Evolutionary conservation across 1,140 invertebrate genomes (phyloP).

Genomic region (Zaprionus camerounensis): DNA sequence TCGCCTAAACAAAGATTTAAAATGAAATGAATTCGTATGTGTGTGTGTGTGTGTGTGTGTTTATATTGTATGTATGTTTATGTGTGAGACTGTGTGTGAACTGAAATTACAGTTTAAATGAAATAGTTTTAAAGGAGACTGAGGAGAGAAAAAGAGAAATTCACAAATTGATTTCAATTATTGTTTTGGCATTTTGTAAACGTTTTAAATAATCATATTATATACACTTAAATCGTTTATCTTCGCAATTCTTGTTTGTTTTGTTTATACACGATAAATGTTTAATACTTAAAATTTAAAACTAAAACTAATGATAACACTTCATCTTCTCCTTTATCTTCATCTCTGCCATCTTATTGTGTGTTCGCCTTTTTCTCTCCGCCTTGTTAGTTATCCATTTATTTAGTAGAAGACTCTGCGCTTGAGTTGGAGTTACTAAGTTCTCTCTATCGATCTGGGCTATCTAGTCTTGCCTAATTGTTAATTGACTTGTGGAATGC

Average conservation of each 20-base stretch:
- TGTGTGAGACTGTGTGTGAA: conserved; percentile 9
- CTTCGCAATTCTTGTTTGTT: conserved; percentile 30
- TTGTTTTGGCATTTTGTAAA: conserved; percentile 49
- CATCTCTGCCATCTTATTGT: neutral
- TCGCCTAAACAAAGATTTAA: conserved; percentile 10
- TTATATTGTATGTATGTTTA: no score
- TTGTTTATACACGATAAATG: conserved; percentile 51
- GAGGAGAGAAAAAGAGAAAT: conserved; percentile 20
- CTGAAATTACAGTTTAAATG: conserved; percentile 6
- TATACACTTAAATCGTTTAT: conserved; percentile 66
- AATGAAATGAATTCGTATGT: conserved; percentile 32
- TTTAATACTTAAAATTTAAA: conserved; percentile 69
- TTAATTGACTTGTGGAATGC: conserved; percentile 73
- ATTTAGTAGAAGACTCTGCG: conserved; percentile 68
- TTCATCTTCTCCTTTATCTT: conserved; percentile 36
- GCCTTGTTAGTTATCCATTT: conserved; percentile 30
- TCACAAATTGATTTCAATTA: conserved; percentile 32
- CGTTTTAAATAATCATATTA: conserved; percentile 51
- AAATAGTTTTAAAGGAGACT: neutral
- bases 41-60: conserved; percentile 2
- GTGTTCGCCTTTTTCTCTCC: neutral
- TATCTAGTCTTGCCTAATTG: conserved; percentile 39
- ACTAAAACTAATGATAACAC: conserved; percentile 82
- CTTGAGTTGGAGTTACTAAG: conserved; percentile 42
- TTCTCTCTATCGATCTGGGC: conserved; percentile 26